Evolutionary conservation across 2,113 vertebrate species (phyloP), one percentile per base, ranked within the genome.

Genomic region (Psilopsiagon aurifrons): DNA sequence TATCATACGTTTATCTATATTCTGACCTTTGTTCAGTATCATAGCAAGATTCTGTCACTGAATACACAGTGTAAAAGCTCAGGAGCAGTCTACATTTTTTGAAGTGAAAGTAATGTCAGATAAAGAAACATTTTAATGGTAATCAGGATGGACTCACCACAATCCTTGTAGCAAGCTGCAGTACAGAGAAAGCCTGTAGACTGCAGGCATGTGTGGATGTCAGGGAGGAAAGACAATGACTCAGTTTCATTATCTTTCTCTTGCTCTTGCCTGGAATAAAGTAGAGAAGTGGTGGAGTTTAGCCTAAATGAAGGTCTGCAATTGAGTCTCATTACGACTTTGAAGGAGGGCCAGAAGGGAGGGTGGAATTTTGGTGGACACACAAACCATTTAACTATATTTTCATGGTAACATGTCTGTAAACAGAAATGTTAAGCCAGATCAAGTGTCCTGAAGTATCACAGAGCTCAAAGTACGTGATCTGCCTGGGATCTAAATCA

Each of bases 161-260:
- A 23, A 39, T 66, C 44, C 2, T 1, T 10, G 9, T 31, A 49
- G 28, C 37, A 88, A 87, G 33, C 31, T 81, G 68, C n/a, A n/a
- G 25, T 28, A 63, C 7, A 47, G 35, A 81, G 54, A 66, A 94
- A 77, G 51, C 15, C 6, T 70, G 27, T 8, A 75, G 37, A 68
- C 31, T 51, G 35, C 2, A 22, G 43, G 9, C 31, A 7, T 23
- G 39, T 0, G 2, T 88, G 60, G 52, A 54, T 55, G 29, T 79
- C 22, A 47, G 24, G n/a, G 39, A 23, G 35, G 29, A 62, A 92
- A 89, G 59, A 8, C 80, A 84, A 22, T 87, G 39, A 62, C 55
- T 96, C 73, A 31, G 60, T 83, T 90, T 84, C 33, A 47, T 94
- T 93, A n/a, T 88, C 46, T 83, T 91, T 95, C 60, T 83, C 54